A percentile compares a stretch with the other conserved stretches of the same genome.
Conservation (phyloP, 2,113 vertebrate species). For the Numenius arquata region DNA sequence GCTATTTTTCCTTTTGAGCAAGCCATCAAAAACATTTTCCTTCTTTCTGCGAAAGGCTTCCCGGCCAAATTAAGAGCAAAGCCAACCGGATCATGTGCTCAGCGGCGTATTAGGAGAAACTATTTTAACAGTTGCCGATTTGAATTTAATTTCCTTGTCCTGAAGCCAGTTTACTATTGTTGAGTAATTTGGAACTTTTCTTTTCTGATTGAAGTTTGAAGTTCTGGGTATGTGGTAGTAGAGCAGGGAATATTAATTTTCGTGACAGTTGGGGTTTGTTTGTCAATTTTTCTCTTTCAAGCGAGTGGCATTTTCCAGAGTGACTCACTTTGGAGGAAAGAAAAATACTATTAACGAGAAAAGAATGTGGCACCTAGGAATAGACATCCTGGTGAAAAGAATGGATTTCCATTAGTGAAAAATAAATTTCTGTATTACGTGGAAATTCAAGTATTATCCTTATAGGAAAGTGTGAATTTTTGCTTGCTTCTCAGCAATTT, state of each 20-base stretch:
- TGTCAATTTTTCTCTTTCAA: slow-evolving; percentile 45
- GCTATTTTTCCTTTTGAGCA: slow-evolving; percentile 71
- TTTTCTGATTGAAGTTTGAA: background rate
- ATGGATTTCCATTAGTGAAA: slow-evolving; percentile 52
- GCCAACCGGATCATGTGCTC: slow-evolving; percentile 67
- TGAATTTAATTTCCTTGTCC: slow-evolving; percentile 40
- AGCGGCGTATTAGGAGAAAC: slow-evolving; percentile 50
- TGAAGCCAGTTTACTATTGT: slow-evolving; percentile 27
- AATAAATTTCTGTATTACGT: background rate
- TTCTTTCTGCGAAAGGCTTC: slow-evolving; percentile 50
- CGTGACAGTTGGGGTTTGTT: slow-evolving; percentile 3
- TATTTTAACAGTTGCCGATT: slow-evolving; percentile 52
- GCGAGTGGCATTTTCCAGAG: slow-evolving; percentile 36
- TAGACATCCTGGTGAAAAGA: slow-evolving; percentile 52
- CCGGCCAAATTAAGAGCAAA: slow-evolving; percentile 54
- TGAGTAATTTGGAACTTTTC: background rate
- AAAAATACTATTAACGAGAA: slow-evolving; percentile 61
- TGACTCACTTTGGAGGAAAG: slow-evolving; percentile 61
- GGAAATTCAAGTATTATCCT: background rate
- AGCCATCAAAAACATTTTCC: slow-evolving; percentile 72
- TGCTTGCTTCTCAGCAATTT: background rate
- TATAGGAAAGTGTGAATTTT: background rate
- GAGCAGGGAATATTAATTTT: slow-evolving; percentile 21
- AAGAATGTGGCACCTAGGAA: slow-evolving; percentile 61
- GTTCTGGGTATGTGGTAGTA: background rate